These are phyloP conservation scores for Sphaeridia pumilis DNA, from an alignment of 2,888 invertebrate genomes.

Conservation along the genomic window DNA sequence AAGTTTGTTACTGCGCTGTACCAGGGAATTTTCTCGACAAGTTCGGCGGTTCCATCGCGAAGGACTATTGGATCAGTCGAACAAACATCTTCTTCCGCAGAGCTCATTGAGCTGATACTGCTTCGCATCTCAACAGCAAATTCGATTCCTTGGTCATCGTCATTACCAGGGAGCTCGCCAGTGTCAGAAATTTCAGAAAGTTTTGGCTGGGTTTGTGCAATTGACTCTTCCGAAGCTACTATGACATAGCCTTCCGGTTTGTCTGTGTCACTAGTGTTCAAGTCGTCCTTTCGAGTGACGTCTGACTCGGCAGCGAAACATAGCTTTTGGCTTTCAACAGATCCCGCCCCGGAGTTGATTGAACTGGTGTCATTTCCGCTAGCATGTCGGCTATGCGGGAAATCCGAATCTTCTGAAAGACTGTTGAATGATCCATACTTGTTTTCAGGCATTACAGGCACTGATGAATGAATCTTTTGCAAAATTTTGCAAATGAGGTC, in stretches of 20 bases:
- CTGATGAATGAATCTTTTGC: conserved; percentile 24
- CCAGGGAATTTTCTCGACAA: conserved; percentile 28
- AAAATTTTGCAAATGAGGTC: conserved; percentile 16
- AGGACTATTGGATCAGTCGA: conserved; percentile 7
- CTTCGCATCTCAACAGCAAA: conserved; percentile 5
- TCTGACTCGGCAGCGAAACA: background rate
- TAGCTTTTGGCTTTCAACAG: conserved; percentile 13
- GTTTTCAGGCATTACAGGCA: conserved; percentile 25
- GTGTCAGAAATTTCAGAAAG: background rate
- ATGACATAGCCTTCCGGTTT: background rate
- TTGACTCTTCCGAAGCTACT: background rate
- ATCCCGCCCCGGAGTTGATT: conserved; percentile 8
- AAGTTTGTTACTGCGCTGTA: conserved; percentile 20
- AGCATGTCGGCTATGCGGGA: conserved; percentile 11
- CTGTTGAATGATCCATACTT: conserved; percentile 32
- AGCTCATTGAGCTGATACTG: conserved; percentile 24
- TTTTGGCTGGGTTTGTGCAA: background rate
- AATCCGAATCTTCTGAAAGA: conserved; percentile 27
- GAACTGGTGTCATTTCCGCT: conserved; percentile 12
- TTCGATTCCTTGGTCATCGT: background rate
- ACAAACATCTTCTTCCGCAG: conserved; percentile 25
- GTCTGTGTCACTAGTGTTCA: background rate
- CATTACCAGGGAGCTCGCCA: background rate
- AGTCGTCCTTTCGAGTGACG: background rate
- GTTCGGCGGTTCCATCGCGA: conserved; percentile 16